Evolutionary conservation across 2,888 invertebrate genomes (phyloP).

Genomic region (Cryptus viduatorius): DNA sequence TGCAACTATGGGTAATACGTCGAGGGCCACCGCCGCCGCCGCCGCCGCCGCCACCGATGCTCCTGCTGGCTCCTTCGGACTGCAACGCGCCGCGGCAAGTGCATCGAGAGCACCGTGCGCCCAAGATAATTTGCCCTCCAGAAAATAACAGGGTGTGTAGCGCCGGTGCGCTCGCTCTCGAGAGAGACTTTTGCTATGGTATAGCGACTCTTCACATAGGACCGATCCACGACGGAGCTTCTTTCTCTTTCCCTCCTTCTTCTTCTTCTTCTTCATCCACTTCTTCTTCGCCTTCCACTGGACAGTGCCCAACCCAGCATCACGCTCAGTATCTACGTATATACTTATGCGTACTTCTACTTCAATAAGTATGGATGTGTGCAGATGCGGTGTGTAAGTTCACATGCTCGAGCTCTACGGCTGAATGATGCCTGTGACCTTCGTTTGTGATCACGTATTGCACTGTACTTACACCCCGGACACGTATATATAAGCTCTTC

Average conservation of each 20-base stretch:
- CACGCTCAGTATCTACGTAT: slow-evolving; percentile 34
- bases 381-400: neutral
- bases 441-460: slow-evolving; percentile 44
- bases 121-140: slow-evolving; percentile 81
- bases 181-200: slow-evolving; percentile 46
- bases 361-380: slow-evolving; percentile 56
- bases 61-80: slow-evolving; percentile 18
- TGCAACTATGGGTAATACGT: slow-evolving; percentile 75
- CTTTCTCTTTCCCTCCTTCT: slow-evolving; percentile 60
- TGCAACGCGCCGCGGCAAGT: slow-evolving; percentile 75
- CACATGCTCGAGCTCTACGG: neutral
- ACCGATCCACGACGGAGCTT: slow-evolving; percentile 11
- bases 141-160: slow-evolving; percentile 83
- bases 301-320: slow-evolving; percentile 39
- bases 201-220: slow-evolving; percentile 12
- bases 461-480: slow-evolving; percentile 21
- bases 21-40: slow-evolving; percentile 64
- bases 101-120: slow-evolving; percentile 80
- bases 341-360: slow-evolving; percentile 64
- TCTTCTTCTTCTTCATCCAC: slow-evolving; percentile 55
- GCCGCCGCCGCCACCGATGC: slow-evolving; percentile 65
- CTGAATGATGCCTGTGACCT: slow-evolving; percentile 48
- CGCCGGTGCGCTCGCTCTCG: slow-evolving; percentile 70
- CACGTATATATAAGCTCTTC: slow-evolving; percentile 9
- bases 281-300: slow-evolving; percentile 22